A percentile compares a stretch with the other conserved stretches of the same genome.
Evolutionary conservation across 2,797 vertebrate species (phyloP).

Genomic region (Rousettus madagascariensis): DNA sequence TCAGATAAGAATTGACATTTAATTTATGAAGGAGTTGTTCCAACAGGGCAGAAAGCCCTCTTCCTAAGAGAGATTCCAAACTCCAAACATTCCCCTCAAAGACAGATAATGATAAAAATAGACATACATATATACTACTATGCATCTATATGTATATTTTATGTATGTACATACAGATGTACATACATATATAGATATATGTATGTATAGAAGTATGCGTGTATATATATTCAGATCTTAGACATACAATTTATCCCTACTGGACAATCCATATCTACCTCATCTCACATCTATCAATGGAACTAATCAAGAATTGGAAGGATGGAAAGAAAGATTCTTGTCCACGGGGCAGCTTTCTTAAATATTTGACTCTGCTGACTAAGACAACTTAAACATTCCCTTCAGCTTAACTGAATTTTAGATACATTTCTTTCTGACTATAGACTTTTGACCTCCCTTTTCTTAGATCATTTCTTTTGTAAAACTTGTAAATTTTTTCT

Average conservation of each 20-base stretch:
- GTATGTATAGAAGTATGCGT: background rate
- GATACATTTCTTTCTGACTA: background rate
- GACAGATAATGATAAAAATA: background rate
- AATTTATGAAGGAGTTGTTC: background rate
- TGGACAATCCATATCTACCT: background rate
- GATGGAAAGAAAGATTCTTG: background rate
- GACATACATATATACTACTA: background rate
- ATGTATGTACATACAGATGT: background rate
- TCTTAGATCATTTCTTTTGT: background rate
- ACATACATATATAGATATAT: background rate
- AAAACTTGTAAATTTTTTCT: background rate
- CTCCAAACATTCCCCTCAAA: background rate
- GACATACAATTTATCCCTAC: background rate
- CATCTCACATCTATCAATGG: background rate
- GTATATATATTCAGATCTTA: background rate
- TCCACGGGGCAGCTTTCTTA: background rate
- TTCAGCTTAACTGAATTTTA: background rate
- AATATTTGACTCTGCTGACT: conserved; percentile 37
- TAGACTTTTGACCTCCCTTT: background rate
- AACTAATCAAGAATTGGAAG: conserved; percentile 26
- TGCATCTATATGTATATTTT: background rate
- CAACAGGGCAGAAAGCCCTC: background rate
- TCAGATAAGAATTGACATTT: background rate
- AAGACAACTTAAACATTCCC: background rate
- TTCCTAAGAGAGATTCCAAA: background rate